Conservation (phyloP, 2,888 invertebrate genomes). For the Rhogogaster chlorosoma region DNA sequence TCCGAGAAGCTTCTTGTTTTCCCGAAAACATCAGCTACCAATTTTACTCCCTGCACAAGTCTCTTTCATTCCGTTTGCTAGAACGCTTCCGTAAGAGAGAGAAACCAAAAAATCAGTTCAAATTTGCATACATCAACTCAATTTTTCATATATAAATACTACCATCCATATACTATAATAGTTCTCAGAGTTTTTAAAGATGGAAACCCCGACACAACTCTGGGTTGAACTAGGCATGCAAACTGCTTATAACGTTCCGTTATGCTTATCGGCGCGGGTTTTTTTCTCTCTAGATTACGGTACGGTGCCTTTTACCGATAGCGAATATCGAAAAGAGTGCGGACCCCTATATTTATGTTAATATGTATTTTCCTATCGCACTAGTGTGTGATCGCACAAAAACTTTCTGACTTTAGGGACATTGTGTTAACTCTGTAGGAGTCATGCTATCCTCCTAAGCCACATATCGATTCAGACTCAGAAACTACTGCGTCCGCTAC, state of each 20-base stretch:
- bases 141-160: neutral
- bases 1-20: slow-evolving; percentile 12
- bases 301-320: slow-evolving; percentile 23
- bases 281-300: slow-evolving; percentile 3
- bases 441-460: slow-evolving; percentile 6
- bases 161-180: neutral
- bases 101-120: neutral
- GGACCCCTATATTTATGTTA: slow-evolving; percentile 26
- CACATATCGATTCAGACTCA: slow-evolving; percentile 40
- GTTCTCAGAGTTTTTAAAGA: neutral
- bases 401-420: neutral
- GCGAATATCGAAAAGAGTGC: slow-evolving; percentile 7
- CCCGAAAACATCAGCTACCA: slow-evolving; percentile 16
- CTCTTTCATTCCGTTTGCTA: slow-evolving; percentile 20
- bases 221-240: slow-evolving; percentile 18
- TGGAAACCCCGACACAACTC: neutral
- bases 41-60: slow-evolving; percentile 4
- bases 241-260: slow-evolving; percentile 13
- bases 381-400: neutral
- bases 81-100: neutral
- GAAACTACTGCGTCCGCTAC: neutral
- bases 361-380: slow-evolving; percentile 23
- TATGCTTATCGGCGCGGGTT: slow-evolving; percentile 37
- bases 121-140: neutral
- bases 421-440: slow-evolving; percentile 3